Percentiles rank a stretch among this genome's conserved stretches.
Conservation (phyloP, 2,888 invertebrate genomes). For the Ypsolopha scabrella region DNA sequence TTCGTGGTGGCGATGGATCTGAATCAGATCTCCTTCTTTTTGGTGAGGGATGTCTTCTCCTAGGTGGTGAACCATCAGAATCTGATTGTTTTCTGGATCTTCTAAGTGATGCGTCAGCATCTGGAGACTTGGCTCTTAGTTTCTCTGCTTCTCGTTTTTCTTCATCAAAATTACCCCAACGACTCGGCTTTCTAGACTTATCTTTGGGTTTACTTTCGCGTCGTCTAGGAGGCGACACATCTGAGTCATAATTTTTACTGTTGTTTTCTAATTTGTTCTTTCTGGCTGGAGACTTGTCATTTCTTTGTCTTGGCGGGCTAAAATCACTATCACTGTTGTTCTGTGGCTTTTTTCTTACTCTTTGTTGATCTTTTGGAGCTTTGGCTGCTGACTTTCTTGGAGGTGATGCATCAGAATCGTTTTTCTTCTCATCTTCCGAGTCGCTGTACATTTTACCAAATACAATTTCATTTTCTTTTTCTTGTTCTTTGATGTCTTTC, state of each 20-base stretch:
- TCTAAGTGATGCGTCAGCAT: not conserved
- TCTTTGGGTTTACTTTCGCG: not conserved
- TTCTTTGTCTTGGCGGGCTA: conserved; percentile 38
- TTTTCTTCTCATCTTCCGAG: conserved; percentile 49
- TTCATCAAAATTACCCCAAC: conserved; percentile 3
- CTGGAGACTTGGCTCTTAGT: not conserved
- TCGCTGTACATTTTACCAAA: conserved; percentile 66
- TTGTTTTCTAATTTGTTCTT: too few relatives aligned
- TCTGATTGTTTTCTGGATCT: not conserved
- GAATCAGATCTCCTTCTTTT: not conserved
- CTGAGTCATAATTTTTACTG: conserved; percentile 16
- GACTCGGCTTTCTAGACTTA: conserved; percentile 4
- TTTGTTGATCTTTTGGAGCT: conserved; percentile 11
- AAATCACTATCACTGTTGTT: conserved; percentile 39
- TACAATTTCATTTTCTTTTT: conserved; percentile 54
- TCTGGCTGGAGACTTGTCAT: not conserved
- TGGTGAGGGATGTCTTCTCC: conserved; percentile 1
- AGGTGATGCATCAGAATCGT: conserved; percentile 32
- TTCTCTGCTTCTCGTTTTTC: not conserved
- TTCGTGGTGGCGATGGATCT: not conserved
- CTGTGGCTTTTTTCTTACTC: conserved; percentile 1
- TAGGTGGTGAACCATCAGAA: conserved; percentile 3
- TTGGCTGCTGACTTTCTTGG: conserved; percentile 14
- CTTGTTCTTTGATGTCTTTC: conserved; percentile 37
- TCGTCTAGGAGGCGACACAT: conserved; percentile 15